These are phyloP conservation scores for Psylliodes chrysocephalus DNA, from an alignment of 2,888 invertebrate genomes.

Conservation along the genomic window DNA sequence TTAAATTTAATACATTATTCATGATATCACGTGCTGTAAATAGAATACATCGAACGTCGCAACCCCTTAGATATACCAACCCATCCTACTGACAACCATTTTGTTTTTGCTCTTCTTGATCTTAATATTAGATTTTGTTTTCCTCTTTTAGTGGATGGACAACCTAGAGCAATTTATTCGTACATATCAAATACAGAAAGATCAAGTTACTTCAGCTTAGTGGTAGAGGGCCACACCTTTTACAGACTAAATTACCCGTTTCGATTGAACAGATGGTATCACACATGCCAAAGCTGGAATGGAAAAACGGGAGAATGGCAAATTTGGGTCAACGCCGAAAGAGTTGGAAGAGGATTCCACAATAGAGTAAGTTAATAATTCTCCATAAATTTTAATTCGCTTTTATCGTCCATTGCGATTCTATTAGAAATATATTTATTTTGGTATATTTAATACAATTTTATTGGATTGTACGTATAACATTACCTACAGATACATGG, in stretches of 20 bases:
- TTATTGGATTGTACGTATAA: no score
- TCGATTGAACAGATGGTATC: slow-evolving; percentile 81
- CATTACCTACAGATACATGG: no score
- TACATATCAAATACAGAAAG: slow-evolving; percentile 85
- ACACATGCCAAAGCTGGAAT: slow-evolving; percentile 89
- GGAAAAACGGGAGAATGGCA: slow-evolving; percentile 92
- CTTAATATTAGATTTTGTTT: background rate
- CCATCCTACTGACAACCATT: no score
- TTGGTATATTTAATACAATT: no score
- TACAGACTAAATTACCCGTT: slow-evolving; percentile 79
- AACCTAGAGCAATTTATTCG: slow-evolving; percentile 77
- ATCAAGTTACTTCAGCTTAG: slow-evolving; percentile 84
- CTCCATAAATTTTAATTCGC: no score
- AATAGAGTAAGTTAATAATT: slow-evolving; percentile 80
- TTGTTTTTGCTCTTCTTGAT: no score
- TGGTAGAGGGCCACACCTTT: slow-evolving; percentile 84
- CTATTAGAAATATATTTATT: no score
- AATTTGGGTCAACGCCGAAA: slow-evolving; percentile 86
- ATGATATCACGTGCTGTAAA: no score
- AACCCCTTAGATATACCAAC: no score
- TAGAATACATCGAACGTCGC: no score
- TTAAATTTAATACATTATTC: no score
- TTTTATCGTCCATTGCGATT: no score
- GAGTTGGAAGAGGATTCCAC: slow-evolving; percentile 87
- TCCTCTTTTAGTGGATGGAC: slow-evolving; percentile 75